Evolutionary conservation across 2,113 vertebrate genomes (phyloP), one percentile per base, ranked within the genome.

Genomic region (Protomyctophum bolini): DNA sequence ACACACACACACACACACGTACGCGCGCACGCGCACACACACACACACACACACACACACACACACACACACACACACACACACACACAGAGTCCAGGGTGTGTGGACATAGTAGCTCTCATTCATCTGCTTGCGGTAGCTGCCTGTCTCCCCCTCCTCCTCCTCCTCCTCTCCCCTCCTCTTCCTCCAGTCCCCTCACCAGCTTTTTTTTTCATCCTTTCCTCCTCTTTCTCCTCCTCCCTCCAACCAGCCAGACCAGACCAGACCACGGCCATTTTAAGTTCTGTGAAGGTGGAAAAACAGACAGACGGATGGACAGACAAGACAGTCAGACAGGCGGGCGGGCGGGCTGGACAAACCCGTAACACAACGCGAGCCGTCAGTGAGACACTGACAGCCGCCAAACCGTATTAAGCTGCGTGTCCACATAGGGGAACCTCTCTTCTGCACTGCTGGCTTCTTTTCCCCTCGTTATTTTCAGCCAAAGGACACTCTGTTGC

Each of bases 91-190:
- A 66, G 61, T 69, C 70, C 59, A 11, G 82, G 69, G 83, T 75
- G 83, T 82, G 75, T 68, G 80, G 82, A 89, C 86, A 91, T 87
- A 90, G 88, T 88, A 76, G 87, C 71, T 41, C 84, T 87, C 90
- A 91, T 91, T 91, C 89, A 88, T 90, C 83, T 85, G 66, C 66
- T 64, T 55, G 79, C 77, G 69, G 76, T 63, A 48, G 61, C 70
- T 9, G 11, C 66, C 75, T 8, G 73, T 55, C 28, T 68, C 67
- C 66, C 15, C 74, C 68, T 66, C 51, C 63, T 9, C 58, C 63
- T 9, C n/a, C 80, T 72, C 81, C 82, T 82, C 83, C 76, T 80
- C 41, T 75, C 77, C 81, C 75, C 66, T 72, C 79, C 63, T 9
- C n/a, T 79, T 72, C 81, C 82, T 82, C 83, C 76, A 83, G 41